Evolutionary conservation across 2,888 invertebrate species (phyloP).

Genomic region (Polyommatus iphigenia): DNA sequence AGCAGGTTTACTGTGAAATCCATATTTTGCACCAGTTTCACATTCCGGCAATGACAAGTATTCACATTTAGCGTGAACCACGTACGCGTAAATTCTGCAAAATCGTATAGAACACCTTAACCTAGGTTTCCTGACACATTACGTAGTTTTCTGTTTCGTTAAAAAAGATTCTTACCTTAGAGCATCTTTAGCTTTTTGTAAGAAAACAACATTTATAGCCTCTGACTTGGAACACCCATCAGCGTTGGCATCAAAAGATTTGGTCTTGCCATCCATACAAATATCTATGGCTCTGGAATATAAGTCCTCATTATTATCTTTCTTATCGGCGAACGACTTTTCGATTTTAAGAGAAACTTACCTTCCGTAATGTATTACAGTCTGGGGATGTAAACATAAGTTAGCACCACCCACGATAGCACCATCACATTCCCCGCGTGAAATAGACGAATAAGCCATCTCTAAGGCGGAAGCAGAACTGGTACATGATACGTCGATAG

Average conservation of each 20-base stretch:
- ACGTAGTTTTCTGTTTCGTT: no score
- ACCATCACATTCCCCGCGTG: slow-evolving; percentile 54
- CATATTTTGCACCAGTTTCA: not conserved
- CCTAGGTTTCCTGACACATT: not conserved
- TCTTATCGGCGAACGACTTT: not conserved
- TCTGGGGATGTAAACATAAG: slow-evolving; percentile 72
- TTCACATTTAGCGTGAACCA: slow-evolving; percentile 12
- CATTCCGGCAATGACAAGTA: not conserved
- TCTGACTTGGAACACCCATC: slow-evolving; percentile 68
- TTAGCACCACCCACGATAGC: slow-evolving; percentile 82
- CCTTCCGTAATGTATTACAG: slow-evolving; percentile 43
- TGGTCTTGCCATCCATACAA: slow-evolving; percentile 87
- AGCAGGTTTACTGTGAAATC: not conserved
- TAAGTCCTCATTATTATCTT: not conserved
- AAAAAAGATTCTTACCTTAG: slow-evolving; percentile 11
- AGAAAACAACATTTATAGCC: slow-evolving; percentile 10
- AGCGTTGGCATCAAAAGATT: slow-evolving; percentile 61
- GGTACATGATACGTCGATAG: slow-evolving; percentile 51
- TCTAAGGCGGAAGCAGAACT: slow-evolving; percentile 52
- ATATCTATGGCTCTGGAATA: slow-evolving; percentile 60
- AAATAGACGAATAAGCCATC: slow-evolving; percentile 50
- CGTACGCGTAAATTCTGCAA: slow-evolving; percentile 4
- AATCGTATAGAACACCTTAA: not conserved
- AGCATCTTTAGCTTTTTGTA: slow-evolving; percentile 31
- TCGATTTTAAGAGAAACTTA: not conserved